Evolutionary conservation across 2,888 invertebrate genomes (phyloP).

Genomic region (Philaethria dido): DNA sequence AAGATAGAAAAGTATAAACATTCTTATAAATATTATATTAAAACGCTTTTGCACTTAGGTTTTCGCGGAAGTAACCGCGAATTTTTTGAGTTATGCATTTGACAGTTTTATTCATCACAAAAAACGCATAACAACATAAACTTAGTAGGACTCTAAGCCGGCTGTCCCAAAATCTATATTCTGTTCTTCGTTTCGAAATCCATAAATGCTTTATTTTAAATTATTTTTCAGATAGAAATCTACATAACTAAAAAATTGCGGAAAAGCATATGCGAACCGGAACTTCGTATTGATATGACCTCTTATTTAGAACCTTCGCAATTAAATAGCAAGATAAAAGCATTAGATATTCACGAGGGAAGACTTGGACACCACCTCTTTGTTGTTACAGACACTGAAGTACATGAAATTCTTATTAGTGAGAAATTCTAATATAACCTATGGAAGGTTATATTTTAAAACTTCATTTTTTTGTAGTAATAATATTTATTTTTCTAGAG

Average conservation of each 20-base stretch:
- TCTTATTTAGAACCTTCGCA: constrained; percentile 37
- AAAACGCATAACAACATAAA: too few species aligned
- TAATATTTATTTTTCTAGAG: constrained; percentile 8
- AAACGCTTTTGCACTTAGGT: too few species aligned
- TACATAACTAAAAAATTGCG: constrained; percentile 38
- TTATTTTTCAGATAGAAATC: constrained; percentile 50
- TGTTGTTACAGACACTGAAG: constrained; percentile 40
- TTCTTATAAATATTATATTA: too few species aligned
- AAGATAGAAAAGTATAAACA: too few species aligned
- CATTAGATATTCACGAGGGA: constrained; percentile 51
- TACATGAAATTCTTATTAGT: constrained; percentile 43
- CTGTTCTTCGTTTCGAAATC: too few species aligned
- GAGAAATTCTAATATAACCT: not conserved
- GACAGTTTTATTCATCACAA: too few species aligned
- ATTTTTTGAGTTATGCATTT: too few species aligned
- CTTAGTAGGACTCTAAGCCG: too few species aligned
- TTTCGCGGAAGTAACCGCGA: too few species aligned
- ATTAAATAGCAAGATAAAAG: constrained; percentile 36
- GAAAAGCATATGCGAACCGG: constrained; percentile 35
- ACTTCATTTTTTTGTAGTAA: not conserved
- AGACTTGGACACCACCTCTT: constrained; percentile 50
- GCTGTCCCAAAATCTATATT: too few species aligned
- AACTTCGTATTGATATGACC: constrained; percentile 44
- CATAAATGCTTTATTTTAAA: not conserved
- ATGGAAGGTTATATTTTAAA: not conserved